Evolutionary conservation across 2,888 invertebrate genomes (phyloP), one percentile per base, ranked within the genome.

Genomic region (Dyspetes luteomarginatus): DNA sequence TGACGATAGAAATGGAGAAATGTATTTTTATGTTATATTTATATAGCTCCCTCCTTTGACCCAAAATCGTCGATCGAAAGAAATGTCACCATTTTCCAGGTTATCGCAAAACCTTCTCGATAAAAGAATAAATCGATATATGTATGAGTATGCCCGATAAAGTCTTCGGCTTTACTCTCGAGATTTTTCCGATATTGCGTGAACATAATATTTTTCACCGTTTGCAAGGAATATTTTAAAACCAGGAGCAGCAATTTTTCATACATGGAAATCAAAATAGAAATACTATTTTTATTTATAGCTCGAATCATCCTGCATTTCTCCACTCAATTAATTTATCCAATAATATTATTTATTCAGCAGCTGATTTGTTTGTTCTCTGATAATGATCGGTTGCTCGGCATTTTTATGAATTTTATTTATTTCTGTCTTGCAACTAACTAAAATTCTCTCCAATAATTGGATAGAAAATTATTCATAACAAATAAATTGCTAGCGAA

Each of bases 61-160:
- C 45, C 48, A 60, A 72, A 28, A 68, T 78, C 78, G 73, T 73
- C 43, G 73, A 73, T 73, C 73, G 68, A 15, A 74, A 64, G 55
- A 78, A 78, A 73, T 58, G 62, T 69, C 56, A 64, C 73, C 62
- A 28, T 65, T 73, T 73, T 56, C 22, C 62, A 15, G 26, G 56
- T 69, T 69, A 17, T 24, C 24, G 43, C 48, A 36, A 2, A 78
- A 68, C 60, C 68, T 43, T 45, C 15, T 24, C 55, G 43, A 67
- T 52, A 64, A 24, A 68, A 24, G 24, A n/a, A 58, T 60, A 60
- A 41, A 60, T 55, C 41, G 22, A 28, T 30, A 41, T 58, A 19
- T 22, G 15, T 30, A 12, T 28, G 45, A 22, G 43, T 5, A 58
- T 28, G 41, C 36, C 9, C 7, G n/a, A n/a, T 41, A 55, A 7